Evolutionary conservation across 2,888 invertebrate species (phyloP).

Genomic region (Malacosoma neustria): DNA sequence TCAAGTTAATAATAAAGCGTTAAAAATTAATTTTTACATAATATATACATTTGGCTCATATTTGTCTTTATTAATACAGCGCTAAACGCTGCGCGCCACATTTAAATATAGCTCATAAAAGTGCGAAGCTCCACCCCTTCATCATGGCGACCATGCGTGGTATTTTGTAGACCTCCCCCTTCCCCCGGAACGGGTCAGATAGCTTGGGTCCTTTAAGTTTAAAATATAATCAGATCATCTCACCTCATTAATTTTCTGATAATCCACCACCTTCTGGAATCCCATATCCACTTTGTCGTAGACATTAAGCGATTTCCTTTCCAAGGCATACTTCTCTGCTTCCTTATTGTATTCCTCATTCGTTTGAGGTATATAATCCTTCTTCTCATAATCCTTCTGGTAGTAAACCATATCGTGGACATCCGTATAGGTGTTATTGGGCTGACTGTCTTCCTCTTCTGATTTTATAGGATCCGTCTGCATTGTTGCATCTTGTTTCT

Average conservation of each 20-base stretch:
- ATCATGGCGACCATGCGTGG: no score
- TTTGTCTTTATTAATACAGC: no score
- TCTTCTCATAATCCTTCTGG: conserved; percentile 1
- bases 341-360: conserved; percentile 64
- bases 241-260: conserved; percentile 25
- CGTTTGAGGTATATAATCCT: conserved; percentile 51
- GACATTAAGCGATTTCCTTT: conserved; percentile 40
- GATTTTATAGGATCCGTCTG: conserved; percentile 57
- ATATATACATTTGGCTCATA: no score
- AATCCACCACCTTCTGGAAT: conserved; percentile 31
- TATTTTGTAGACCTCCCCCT: no score
- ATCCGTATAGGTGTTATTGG: conserved; percentile 43
- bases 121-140: no score
- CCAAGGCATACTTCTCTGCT: conserved; percentile 56
- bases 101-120: no score
- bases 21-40: no score
- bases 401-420: conserved; percentile 21
- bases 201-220: no score
- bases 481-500: conserved; percentile 64
- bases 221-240: not conserved
- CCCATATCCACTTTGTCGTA: conserved; percentile 31
- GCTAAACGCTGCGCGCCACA: no score
- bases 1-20: no score
- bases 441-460: conserved; percentile 46
- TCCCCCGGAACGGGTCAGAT: no score